phyloP scores from a whole-genome alignment of 2,797 vertebrate species.

The Mus minutoides region DNA sequence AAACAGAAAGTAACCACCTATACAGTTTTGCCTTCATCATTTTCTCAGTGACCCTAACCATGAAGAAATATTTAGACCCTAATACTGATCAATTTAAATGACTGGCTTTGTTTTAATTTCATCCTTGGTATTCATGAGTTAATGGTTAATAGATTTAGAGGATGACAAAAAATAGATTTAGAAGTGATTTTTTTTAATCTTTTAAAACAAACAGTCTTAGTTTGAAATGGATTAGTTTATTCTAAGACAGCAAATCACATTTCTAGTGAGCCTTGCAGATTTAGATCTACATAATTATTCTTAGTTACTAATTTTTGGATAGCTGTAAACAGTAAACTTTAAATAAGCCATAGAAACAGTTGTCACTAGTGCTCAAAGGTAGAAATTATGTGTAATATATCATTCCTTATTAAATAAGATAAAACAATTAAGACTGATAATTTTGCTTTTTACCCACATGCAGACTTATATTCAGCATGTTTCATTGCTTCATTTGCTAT shows the following conservation, averaged over 20 bases:
- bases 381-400: neutral
- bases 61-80: slow-evolving; percentile 48
- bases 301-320: slow-evolving; percentile 36
- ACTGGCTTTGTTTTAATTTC: neutral
- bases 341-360: neutral
- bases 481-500: neutral
- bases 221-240: slow-evolving; percentile 17
- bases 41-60: neutral
- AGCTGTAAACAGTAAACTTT: neutral
- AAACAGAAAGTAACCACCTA: neutral
- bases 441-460: neutral
- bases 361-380: neutral
- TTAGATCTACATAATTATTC: slow-evolving; percentile 30
- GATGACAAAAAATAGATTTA: neutral
- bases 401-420: neutral
- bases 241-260: neutral
- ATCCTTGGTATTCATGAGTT: neutral
- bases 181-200: neutral
- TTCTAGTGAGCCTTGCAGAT: neutral
- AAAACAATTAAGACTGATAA: neutral
- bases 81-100: neutral
- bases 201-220: slow-evolving; percentile 55
- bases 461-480: neutral
- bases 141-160: neutral
- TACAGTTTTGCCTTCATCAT: slow-evolving; percentile 23